phyloP scores from a whole-genome alignment of 2,797 vertebrate species.

The Esox lucius region DNA sequence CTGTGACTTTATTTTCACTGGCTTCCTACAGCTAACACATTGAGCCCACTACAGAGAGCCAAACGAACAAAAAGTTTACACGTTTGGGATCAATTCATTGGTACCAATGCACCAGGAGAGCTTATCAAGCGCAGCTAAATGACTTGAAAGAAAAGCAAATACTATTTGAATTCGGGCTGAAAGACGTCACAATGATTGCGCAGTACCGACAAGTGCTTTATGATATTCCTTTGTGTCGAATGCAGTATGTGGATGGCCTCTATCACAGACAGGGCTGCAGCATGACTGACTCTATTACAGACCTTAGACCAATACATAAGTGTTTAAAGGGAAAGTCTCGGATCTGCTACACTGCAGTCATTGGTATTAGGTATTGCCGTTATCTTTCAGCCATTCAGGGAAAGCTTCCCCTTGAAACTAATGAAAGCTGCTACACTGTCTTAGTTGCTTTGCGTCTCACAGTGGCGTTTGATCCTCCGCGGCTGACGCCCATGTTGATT shows the following conservation, averaged over 20 bases:
- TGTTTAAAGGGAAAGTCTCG: no score
- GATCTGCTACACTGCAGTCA: no score
- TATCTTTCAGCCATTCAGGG: no score
- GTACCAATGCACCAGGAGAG: not conserved
- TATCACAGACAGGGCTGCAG: constrained; percentile 12
- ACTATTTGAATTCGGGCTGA: not conserved
- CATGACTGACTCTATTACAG: not conserved
- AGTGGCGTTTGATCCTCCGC: no score
- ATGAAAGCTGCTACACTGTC: no score
- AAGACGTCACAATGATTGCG: no score
- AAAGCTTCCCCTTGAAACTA: no score
- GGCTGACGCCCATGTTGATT: no score
- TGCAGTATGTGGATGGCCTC: constrained; percentile 9
- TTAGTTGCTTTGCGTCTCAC: no score
- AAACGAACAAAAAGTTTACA: not conserved
- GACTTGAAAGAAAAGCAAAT: not conserved
- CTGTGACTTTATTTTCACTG: not conserved
- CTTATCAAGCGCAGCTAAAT: not conserved
- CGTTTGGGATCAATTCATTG: not conserved
- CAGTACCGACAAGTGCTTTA: constrained; percentile 3
- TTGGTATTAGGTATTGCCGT: no score
- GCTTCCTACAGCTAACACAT: constrained; percentile 30
- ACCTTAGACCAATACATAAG: not conserved
- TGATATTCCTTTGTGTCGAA: constrained; percentile 3
- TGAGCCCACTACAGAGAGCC: not conserved